Base-by-base conservation (phyloP, 2,888 invertebrate genomes). In the Marronus borbonicus region DNA sequence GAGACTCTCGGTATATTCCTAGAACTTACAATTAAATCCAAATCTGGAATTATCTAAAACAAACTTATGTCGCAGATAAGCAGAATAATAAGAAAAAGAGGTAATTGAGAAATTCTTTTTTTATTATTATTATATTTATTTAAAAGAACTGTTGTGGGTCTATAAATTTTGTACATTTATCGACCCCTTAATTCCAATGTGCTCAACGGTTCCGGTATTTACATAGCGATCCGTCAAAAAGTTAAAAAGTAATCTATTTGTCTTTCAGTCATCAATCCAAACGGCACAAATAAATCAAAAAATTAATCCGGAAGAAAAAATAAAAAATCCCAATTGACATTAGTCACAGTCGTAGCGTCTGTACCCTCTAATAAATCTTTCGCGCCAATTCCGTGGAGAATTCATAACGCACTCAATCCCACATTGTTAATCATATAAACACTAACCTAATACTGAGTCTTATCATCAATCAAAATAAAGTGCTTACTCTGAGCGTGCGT, bases 341-440 rank as follows among this genome's bases (percentile, higher is more conserved):
- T 76, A 76, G 76, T 76, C 64, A 76, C 76, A 76, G 65, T 76
- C 76, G 66, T 31, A 50, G 31, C 31, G 76, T 24, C 39, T 65
- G 76, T 55, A 65, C 50, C 64, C 65, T 60, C 76, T 60, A 76
- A 76, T 76, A 76, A 76, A 76, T 76, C 76, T 17, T 76, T 76
- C 50, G 52, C 49, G 39, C 68, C 62, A 44, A 52, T 66, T 36
- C 78, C 75, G 75, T 17, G 44, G 78, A 49, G 78, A 68, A 65
- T 75, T 75, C 75, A 75, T 78, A 78, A 58, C 75, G 68, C 55
- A 78, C 58, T 78, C 52, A 58, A 78, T 66, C 74, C 78, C 78
- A 66, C 78, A 75, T 68, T 75, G 78, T 78, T 78, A 78, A 78
- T 78, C 78, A 75, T 78, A 78, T 78, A 72, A 75, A 78, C 75